phyloP scores from a whole-genome alignment of 2,888 invertebrate genomes.

The Pteria penguin region DNA sequence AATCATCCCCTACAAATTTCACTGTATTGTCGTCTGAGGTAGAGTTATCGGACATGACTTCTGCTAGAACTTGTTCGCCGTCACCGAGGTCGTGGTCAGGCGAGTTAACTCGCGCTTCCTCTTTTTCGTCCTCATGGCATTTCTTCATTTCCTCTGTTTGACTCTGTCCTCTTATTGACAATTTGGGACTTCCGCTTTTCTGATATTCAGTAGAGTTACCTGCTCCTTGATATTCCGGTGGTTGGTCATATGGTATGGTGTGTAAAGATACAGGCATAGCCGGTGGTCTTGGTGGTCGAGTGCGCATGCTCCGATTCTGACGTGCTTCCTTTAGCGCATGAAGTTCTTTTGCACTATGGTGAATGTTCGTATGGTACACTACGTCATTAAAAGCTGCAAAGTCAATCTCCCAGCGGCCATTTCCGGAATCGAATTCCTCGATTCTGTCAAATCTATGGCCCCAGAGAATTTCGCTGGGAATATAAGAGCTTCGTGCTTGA shows the following conservation, averaged over 20 bases:
- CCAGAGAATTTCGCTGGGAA: conserved; percentile 78
- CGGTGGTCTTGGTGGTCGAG: conserved; percentile 3
- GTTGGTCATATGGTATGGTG: conserved; percentile 35
- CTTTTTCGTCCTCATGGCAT: background rate
- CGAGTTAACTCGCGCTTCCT: background rate
- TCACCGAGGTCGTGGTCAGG: conserved; percentile 19
- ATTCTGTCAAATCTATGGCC: conserved; percentile 75
- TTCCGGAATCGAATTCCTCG: conserved; percentile 68
- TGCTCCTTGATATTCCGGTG: conserved; percentile 30
- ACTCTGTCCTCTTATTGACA: conserved; percentile 5
- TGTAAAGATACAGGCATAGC: conserved; percentile 19
- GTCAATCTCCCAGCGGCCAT: conserved; percentile 69
- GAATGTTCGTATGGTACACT: conserved; percentile 59
- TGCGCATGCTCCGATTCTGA: background rate
- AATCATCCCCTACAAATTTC: background rate
- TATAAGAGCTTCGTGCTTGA: conserved; percentile 81
- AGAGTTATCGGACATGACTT: background rate
- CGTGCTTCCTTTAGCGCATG: conserved; percentile 33
- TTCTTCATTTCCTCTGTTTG: conserved; percentile 18
- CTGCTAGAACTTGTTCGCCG: conserved; percentile 4
- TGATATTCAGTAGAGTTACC: conserved; percentile 26
- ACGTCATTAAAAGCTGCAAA: conserved; percentile 72
- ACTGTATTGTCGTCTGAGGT: conserved; percentile 17
- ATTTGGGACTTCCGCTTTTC: conserved; percentile 21
- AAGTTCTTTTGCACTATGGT: conserved; percentile 62